Evolutionary conservation across 2,888 invertebrate species (phyloP).

Genomic region (Polydrusus cervinus): DNA sequence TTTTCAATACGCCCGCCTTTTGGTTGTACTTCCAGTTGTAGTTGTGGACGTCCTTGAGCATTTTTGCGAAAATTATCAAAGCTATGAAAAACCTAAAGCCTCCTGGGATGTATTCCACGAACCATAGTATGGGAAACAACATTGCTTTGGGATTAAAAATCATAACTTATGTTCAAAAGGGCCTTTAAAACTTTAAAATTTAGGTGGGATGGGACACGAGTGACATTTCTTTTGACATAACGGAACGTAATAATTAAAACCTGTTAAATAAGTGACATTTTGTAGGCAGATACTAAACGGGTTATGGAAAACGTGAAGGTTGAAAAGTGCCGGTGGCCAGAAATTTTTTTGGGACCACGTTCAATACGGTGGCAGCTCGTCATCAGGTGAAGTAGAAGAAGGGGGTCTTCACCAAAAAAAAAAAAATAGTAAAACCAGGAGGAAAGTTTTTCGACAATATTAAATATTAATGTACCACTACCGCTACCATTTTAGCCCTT

Average conservation of each 20-base stretch:
- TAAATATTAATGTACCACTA: no score
- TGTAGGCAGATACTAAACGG: no score
- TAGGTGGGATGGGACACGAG: not conserved
- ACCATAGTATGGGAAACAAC: slow-evolving; percentile 57
- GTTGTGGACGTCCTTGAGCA: slow-evolving; percentile 55
- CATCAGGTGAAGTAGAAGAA: no score
- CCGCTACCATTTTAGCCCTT: no score
- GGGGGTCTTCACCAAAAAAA: no score
- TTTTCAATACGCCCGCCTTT: slow-evolving; percentile 53
- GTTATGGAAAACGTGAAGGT: no score
- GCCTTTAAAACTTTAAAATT: slow-evolving; percentile 21
- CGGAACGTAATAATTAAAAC: not conserved
- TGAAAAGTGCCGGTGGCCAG: no score
- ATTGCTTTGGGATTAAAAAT: slow-evolving; percentile 31
- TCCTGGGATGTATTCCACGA: slow-evolving; percentile 56
- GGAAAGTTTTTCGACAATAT: no score
- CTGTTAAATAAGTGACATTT: not conserved
- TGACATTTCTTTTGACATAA: slow-evolving; percentile 1
- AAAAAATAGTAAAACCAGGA: no score
- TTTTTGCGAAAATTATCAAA: slow-evolving; percentile 53
- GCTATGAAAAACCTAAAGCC: slow-evolving; percentile 56
- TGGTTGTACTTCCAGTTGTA: slow-evolving; percentile 47
- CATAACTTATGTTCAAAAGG: not conserved
- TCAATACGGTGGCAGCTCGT: no score
- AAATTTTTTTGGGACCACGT: no score